A percentile compares a stretch with the other conserved stretches of the same genome.
phyloP scores from a whole-genome alignment of 2,113 vertebrate species.

The Protobothrops flavoviridis region DNA sequence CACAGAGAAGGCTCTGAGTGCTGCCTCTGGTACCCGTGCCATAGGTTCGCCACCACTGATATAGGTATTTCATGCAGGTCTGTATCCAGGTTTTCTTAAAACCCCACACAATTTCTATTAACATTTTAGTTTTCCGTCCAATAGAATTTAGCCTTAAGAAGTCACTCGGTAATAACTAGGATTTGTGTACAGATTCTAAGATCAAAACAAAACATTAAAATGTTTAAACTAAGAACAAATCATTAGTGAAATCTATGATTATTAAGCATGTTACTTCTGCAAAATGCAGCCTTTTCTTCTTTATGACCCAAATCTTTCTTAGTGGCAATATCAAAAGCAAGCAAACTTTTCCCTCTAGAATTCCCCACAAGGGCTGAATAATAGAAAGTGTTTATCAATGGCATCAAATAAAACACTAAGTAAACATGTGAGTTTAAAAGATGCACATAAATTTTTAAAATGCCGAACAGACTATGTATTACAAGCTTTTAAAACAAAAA shows the following conservation, averaged over 20 bases:
- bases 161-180: constrained; percentile 33
- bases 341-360: background rate
- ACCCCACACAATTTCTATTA: background rate
- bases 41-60: background rate
- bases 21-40: no score
- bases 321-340: constrained; percentile 17
- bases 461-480: constrained; percentile 16
- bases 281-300: constrained; percentile 49
- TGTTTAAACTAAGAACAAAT: background rate
- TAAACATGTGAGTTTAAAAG: background rate
- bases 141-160: constrained; percentile 34
- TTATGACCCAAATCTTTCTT: constrained; percentile 33
- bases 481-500: constrained; percentile 34
- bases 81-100: background rate
- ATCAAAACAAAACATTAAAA: constrained; percentile 22
- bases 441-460: constrained; percentile 23
- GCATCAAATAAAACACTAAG: background rate
- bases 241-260: background rate
- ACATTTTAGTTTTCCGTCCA: background rate
- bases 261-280: constrained; percentile 39
- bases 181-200: constrained; percentile 38
- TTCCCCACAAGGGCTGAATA: background rate
- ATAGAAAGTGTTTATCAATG: background rate
- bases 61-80: background rate
- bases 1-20: no score